Percentiles rank a stretch among this genome's conserved stretches.
phyloP scores from a whole-genome alignment of 2,797 vertebrate species.

The Trematomus bernacchii region DNA sequence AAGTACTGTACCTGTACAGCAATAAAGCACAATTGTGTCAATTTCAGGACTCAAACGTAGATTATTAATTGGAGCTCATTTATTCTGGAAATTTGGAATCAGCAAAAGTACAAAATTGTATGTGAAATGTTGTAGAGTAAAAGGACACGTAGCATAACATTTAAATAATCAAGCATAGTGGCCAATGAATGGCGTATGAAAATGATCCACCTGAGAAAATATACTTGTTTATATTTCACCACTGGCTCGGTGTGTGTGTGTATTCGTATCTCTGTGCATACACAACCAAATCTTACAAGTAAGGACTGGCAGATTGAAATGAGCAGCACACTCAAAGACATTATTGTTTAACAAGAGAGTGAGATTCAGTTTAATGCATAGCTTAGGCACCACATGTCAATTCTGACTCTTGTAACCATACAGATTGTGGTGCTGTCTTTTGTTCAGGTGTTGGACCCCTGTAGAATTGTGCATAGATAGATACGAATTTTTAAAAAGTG shows the following conservation, averaged over 20 bases:
- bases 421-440: neutral
- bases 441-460: neutral
- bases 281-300: neutral
- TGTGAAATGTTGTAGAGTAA: too few relatives aligned
- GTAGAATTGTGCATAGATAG: neutral
- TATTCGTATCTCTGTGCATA: neutral
- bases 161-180: too few relatives aligned
- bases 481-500: too few relatives aligned
- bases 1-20: constrained; percentile 87
- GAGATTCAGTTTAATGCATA: neutral
- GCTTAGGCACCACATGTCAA: neutral
- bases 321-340: neutral
- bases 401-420: neutral
- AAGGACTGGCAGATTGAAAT: neutral
- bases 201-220: too few relatives aligned
- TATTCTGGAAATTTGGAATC: too few relatives aligned
- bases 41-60: neutral
- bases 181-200: too few relatives aligned
- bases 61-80: too few relatives aligned
- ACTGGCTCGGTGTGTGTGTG: neutral
- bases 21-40: constrained; percentile 88
- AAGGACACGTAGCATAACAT: too few relatives aligned
- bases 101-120: too few relatives aligned
- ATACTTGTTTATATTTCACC: neutral
- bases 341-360: neutral